Evolutionary conservation across 2,797 vertebrate genomes (phyloP).

Genomic region (Phrynocephalus forsythii): DNA sequence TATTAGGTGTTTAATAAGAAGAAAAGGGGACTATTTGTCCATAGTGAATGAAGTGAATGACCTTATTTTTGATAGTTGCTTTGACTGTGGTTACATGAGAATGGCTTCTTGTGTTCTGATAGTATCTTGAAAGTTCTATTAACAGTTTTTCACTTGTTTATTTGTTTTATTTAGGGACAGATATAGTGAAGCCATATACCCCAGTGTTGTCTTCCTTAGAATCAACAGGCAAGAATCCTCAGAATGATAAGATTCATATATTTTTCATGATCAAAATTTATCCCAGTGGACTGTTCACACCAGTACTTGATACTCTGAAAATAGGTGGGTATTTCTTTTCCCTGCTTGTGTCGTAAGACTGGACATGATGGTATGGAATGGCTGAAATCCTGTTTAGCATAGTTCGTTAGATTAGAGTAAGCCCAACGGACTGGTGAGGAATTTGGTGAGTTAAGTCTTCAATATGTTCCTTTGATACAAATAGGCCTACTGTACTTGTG

Average conservation of each 20-base stretch:
- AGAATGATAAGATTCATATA: slow-evolving; percentile 73
- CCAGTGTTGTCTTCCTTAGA: slow-evolving; percentile 83
- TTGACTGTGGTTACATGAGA: background rate
- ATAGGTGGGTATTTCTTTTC: slow-evolving; percentile 80
- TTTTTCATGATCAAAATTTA: slow-evolving; percentile 97
- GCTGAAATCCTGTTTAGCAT: too few species aligned
- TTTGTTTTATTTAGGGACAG: slow-evolving; percentile 77
- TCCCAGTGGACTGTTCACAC: slow-evolving; percentile 85
- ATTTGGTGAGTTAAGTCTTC: too few species aligned
- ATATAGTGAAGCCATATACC: slow-evolving; percentile 93
- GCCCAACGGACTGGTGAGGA: too few species aligned
- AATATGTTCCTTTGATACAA: too few species aligned
- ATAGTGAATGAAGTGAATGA: background rate
- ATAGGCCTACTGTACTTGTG: too few species aligned
- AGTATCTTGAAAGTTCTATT: background rate
- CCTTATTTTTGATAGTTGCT: background rate
- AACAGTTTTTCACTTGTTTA: slow-evolving; percentile 25
- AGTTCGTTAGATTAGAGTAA: too few species aligned
- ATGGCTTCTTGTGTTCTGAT: background rate
- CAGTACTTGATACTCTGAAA: slow-evolving; percentile 83
- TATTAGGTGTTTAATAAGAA: background rate
- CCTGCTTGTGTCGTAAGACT: background rate
- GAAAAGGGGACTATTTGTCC: background rate
- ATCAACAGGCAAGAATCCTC: slow-evolving; percentile 70
- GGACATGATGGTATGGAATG: background rate